Evolutionary conservation across 2,797 vertebrate species (phyloP).

Genomic region (Perodicticus potto): DNA sequence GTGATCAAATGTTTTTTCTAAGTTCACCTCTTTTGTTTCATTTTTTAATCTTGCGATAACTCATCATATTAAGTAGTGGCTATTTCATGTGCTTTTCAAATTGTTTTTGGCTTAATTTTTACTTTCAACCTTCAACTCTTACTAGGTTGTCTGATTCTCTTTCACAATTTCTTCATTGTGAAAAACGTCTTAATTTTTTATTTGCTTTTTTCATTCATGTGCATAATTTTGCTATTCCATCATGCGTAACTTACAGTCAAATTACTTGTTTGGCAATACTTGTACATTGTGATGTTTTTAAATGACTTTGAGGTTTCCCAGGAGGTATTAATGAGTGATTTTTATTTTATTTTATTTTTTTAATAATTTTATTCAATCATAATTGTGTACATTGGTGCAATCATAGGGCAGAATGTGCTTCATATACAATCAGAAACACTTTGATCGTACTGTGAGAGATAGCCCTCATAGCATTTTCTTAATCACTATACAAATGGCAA

Average conservation of each 20-base stretch:
- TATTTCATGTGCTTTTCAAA: neutral
- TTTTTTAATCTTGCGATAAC: neutral
- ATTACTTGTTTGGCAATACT: constrained; percentile 53
- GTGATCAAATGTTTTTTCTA: neutral
- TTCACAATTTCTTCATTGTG: constrained; percentile 29
- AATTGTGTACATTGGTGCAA: too few species aligned
- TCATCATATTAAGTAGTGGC: neutral
- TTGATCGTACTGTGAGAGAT: too few species aligned
- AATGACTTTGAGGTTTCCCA: constrained; percentile 1
- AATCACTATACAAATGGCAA: too few species aligned
- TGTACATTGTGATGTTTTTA: neutral
- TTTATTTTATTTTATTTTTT: too few species aligned
- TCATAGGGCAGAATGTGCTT: too few species aligned
- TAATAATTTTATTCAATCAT: too few species aligned
- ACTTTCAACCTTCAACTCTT: constrained; percentile 15
- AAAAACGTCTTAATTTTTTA: neutral
- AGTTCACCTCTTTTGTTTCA: neutral
- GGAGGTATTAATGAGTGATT: neutral
- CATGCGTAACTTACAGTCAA: neutral
- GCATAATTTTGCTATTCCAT: neutral
- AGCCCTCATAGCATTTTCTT: too few species aligned
- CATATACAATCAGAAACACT: too few species aligned
- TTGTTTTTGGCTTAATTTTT: neutral
- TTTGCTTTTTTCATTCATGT: neutral
- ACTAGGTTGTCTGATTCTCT: neutral